Evolutionary conservation across 1,140 invertebrate genomes (phyloP).

Genomic region (Musca vetustissima): DNA sequence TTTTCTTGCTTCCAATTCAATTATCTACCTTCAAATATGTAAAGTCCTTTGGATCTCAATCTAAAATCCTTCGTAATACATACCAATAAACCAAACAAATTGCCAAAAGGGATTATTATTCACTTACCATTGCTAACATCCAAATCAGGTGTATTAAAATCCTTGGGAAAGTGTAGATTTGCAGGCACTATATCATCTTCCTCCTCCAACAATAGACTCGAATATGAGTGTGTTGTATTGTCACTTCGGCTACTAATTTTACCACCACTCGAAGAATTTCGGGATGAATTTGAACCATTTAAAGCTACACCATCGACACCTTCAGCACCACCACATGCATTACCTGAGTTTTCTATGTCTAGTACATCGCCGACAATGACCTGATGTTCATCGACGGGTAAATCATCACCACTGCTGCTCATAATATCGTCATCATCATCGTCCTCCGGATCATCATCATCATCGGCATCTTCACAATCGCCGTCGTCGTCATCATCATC

Average conservation of each 20-base stretch:
- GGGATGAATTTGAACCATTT: conserved; percentile 46
- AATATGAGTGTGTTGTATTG: conserved; percentile 54
- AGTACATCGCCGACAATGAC: conserved; percentile 8
- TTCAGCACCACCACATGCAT: conserved; percentile 17
- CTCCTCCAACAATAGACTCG: conserved; percentile 53
- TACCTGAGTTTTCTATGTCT: conserved; percentile 6
- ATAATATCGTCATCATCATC: conserved; percentile 42
- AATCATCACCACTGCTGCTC: conserved; percentile 47
- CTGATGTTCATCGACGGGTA: conserved; percentile 44
- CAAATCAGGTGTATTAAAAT: conserved; percentile 34
- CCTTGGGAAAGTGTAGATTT: conserved; percentile 43
- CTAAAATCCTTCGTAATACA: too few species aligned
- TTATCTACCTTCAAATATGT: too few species aligned
- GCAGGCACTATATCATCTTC: conserved; percentile 50
- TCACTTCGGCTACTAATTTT: conserved; percentile 45
- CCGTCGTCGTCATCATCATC: conserved; percentile 32
- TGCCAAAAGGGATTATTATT: too few species aligned
- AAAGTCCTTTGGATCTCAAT: too few species aligned
- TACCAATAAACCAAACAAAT: too few species aligned
- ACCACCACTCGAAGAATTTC: conserved; percentile 48
- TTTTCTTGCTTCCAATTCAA: too few species aligned
- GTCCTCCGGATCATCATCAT: conserved; percentile 44
- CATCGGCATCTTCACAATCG: conserved; percentile 30
- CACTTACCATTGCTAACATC: conserved; percentile 45
- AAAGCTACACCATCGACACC: conserved; percentile 11